These are phyloP conservation scores for Mesocricetus auratus DNA, from an alignment of 2,113 vertebrate species.

Conservation along the genomic window DNA sequence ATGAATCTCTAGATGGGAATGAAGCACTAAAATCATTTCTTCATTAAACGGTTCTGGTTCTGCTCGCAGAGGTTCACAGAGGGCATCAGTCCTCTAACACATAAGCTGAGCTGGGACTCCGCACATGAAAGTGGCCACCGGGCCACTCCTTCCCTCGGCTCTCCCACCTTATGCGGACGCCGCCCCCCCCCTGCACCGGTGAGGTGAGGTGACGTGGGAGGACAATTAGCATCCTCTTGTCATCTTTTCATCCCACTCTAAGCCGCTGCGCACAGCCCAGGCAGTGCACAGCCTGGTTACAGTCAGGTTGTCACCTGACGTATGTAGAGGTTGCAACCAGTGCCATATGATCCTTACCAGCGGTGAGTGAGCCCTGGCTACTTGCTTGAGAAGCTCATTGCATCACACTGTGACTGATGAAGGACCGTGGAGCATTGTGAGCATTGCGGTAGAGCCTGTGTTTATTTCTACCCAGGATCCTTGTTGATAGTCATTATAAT, in stretches of 20 bases:
- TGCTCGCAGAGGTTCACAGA: conserved; percentile 63
- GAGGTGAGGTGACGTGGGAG: conserved; percentile 52
- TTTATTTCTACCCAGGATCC: conserved; percentile 27
- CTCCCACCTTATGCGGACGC: background rate
- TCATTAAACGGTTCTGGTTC: conserved; percentile 79
- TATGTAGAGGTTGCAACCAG: background rate
- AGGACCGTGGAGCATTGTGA: background rate
- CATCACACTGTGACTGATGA: background rate
- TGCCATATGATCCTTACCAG: background rate
- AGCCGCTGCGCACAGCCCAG: background rate
- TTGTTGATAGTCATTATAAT: background rate
- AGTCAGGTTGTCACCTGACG: conserved; percentile 33
- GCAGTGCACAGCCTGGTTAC: background rate
- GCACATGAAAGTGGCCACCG: conserved; percentile 27
- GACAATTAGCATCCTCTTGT: conserved; percentile 22
- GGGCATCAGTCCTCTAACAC: conserved; percentile 50
- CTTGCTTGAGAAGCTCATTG: conserved; percentile 21
- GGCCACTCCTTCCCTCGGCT: conserved; percentile 36
- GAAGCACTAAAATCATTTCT: conserved; percentile 79
- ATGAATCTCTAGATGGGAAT: conserved; percentile 80
- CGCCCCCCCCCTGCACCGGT: background rate
- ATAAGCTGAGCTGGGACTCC: conserved; percentile 1
- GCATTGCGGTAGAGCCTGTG: too few species aligned
- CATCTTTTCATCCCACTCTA: conserved; percentile 24
- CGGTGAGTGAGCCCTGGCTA: background rate